Evolutionary conservation across 2,888 invertebrate species (phyloP).

Genomic region (Drosophila heteroneura): DNA sequence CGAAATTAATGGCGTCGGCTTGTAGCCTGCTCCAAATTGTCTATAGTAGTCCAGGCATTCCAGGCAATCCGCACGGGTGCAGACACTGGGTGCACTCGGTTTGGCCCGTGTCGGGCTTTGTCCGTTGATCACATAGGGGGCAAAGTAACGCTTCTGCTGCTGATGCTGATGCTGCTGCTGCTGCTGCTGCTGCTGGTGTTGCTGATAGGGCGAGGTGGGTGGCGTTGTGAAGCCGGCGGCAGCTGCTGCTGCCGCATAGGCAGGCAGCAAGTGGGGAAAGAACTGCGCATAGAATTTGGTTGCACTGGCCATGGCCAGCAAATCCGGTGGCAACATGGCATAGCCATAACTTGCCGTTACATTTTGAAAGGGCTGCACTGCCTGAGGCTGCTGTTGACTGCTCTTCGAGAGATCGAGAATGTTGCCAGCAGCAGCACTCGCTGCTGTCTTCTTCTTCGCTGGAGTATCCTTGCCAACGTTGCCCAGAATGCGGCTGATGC

Average conservation of each 20-base stretch:
- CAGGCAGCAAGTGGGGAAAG: constrained; percentile 81
- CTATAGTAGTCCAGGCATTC: constrained; percentile 81
- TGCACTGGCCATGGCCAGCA: constrained; percentile 82
- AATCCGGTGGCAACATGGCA: constrained; percentile 69
- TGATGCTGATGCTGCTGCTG: constrained; percentile 33
- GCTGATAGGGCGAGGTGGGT: constrained; percentile 68
- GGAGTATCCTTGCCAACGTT: constrained; percentile 28
- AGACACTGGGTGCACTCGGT: constrained; percentile 37
- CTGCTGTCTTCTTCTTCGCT: constrained; percentile 29
- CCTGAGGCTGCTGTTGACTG: constrained; percentile 28
- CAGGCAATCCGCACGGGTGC: constrained; percentile 72
- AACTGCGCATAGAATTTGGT: constrained; percentile 83
- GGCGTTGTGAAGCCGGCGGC: constrained; percentile 70
- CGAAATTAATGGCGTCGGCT: constrained; percentile 67
- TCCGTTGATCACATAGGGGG: constrained; percentile 69
- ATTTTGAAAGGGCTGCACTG: constrained; percentile 4
- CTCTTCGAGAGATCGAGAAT: constrained; percentile 83
- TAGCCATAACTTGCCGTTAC: constrained; percentile 42
- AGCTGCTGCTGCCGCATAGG: constrained; percentile 74
- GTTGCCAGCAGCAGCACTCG: constrained; percentile 19
- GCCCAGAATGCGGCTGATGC: constrained; percentile 82
- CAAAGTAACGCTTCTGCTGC: constrained; percentile 74
- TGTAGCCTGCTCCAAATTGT: constrained; percentile 54
- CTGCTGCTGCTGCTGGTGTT: constrained; percentile 59
- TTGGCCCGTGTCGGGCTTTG: constrained; percentile 49